Base-by-base conservation (phyloP, 2,888 invertebrate genomes). In the Coenonympha glycerion region DNA sequence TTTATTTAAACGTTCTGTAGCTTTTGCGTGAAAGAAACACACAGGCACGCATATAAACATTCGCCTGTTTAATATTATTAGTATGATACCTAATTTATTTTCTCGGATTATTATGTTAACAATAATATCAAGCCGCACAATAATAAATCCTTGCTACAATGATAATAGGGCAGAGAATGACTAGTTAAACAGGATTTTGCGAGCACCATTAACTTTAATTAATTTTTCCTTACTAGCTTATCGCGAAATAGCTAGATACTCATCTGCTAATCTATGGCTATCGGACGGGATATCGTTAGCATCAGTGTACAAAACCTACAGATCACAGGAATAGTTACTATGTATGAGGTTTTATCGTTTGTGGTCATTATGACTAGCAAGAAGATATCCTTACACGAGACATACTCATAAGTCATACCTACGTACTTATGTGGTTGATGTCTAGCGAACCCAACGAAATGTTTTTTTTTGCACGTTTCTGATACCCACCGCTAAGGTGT, bases 201-300 rank as follows among this genome's bases (percentile, higher is more conserved):
- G 22, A 44, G 49, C 19, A 16, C 8, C 24, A 40, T 39, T 31
- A 22, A 19, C 16, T 33, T 39, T 48, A 50, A 53, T 56, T 53
- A 56, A 50, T 53, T 45, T 13, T 16, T 26, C 55, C 47, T 24
- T 48, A 50, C 19, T 47, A 28, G 50, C 40, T 36, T 53, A 47
- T 53, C 53, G 40, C 39, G 44, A 50, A 52, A 55, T 56, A 53
- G 47, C 50, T 42, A 33, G 41, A 37, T 53, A 44, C 44, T 45
- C 33, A 48, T 41, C 36, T 45, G 21, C 36, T 21, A 36, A 53
- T 56, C 36, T 56, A 50, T 24, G 49, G 49, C 50, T 53, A 53
- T 56, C 55, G 40, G 44, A 39, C 34, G 47, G 28, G 28, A 28
- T 50, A 55, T 53, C 55, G 45, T 44, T 18, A 39, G 24, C 33